phyloP scores from a whole-genome alignment of 1,140 invertebrate species.

The Meloidogyne hapla region DNA sequence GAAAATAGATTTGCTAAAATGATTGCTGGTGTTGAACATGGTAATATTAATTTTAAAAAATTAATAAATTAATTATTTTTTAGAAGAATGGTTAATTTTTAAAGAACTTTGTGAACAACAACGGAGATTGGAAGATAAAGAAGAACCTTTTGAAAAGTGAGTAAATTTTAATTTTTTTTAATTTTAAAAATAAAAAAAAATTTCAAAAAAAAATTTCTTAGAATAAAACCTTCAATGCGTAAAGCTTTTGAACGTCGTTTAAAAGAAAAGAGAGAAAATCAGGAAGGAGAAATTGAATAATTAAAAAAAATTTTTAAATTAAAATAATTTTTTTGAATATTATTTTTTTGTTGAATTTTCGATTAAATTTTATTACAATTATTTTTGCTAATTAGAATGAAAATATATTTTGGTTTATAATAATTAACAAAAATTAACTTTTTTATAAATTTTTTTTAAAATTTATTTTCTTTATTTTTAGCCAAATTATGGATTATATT shows the following conservation, averaged over 20 bases:
- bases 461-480: too few species aligned
- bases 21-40: constrained; percentile 41
- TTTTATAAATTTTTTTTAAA: too few species aligned
- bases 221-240: constrained; percentile 52
- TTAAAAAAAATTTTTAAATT: not conserved
- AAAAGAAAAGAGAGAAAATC: constrained; percentile 37
- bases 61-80: not conserved
- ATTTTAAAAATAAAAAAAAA: not conserved
- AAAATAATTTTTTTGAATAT: too few species aligned
- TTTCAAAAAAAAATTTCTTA: not conserved
- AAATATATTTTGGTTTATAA: too few species aligned
- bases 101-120: constrained; percentile 44
- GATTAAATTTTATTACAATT: too few species aligned
- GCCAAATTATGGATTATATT: too few species aligned
- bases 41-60: not conserved
- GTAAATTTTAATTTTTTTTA: not conserved
- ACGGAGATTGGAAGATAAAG: constrained; percentile 30
- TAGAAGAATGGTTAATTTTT: constrained; percentile 54
- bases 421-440: too few species aligned
- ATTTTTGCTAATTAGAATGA: too few species aligned
- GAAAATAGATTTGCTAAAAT: constrained; percentile 48
- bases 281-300: constrained; percentile 39
- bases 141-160: constrained; percentile 50
- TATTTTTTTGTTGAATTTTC: too few species aligned
- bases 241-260: constrained; percentile 47